Percentiles rank a stretch among this genome's conserved stretches.
Conservation (phyloP, 2,797 vertebrate species). For the Botia kubotai region DNA sequence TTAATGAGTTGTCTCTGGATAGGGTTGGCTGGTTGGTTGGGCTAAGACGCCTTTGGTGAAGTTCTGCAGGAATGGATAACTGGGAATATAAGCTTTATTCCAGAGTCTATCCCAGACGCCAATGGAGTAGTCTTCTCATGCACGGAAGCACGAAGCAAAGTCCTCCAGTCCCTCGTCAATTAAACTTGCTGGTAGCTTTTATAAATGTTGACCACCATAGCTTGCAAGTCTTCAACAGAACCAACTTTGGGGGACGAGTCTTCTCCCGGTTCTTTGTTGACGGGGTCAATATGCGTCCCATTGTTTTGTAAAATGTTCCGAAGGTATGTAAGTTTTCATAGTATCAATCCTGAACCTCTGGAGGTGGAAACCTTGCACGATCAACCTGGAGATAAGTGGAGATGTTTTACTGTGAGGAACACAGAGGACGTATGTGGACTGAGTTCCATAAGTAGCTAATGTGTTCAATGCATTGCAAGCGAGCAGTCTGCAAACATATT, state of each 20-base stretch:
- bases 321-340: slow-evolving; percentile 66
- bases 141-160: slow-evolving; percentile 53
- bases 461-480: too few species aligned
- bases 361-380: slow-evolving; percentile 54
- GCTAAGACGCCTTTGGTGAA: slow-evolving; percentile 64
- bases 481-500: too few species aligned
- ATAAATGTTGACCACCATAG: slow-evolving; percentile 79
- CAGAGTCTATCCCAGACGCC: slow-evolving; percentile 63
- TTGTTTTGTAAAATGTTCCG: slow-evolving; percentile 69
- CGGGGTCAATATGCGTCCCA: slow-evolving; percentile 67
- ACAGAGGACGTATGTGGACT: background rate
- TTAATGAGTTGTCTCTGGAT: slow-evolving; percentile 64
- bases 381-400: slow-evolving; percentile 24
- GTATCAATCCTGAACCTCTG: slow-evolving; percentile 55
- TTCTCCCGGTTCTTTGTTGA: slow-evolving; percentile 75
- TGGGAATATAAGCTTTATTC: slow-evolving; percentile 37
- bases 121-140: slow-evolving; percentile 66
- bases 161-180: slow-evolving; percentile 68
- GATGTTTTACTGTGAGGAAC: slow-evolving; percentile 7
- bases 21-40: slow-evolving; percentile 49
- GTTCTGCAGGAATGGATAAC: slow-evolving; percentile 63
- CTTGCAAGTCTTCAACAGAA: slow-evolving; percentile 63
- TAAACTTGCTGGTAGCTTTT: slow-evolving; percentile 67
- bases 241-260: slow-evolving; percentile 61
- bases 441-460: too few species aligned